Evolutionary conservation across 2,888 invertebrate genomes (phyloP), one percentile per base, ranked within the genome.

Genomic region (Agriopis leucophaearia): DNA sequence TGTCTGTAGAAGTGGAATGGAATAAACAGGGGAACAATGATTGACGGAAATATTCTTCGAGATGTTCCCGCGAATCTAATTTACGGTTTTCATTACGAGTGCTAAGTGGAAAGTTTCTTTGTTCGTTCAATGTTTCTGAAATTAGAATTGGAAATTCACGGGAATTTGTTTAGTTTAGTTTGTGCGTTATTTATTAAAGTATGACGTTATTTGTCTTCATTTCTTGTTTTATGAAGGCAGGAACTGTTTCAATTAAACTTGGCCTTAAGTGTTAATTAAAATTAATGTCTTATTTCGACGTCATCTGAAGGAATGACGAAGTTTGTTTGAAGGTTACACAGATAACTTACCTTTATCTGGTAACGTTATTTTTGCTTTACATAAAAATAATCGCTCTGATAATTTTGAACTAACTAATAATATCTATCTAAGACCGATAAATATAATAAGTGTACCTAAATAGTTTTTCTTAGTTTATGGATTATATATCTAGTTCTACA

Each of bases 51-150:
- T 74, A 76, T 73, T 75, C 65, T 36, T 62, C 55, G 54, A 58
- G 52, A 58, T 76, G 75, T 72, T 76, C 72, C 44, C 59, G 64
- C 42, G 64, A 75, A 75, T 79, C 77, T 73, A 78, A 82, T 82
- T 83, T 78, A 70, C 74, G 74, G 74, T 74, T 75, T 78, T 77
- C 75, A 80, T 82, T 80, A 78, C 71, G 78, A 78, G 72, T 78
- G 75, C 78, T 82, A 83, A 87, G 86, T 85, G 78, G 78, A 85
- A 87, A 86, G 85, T 86, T 86, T 83, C 78, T 77, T 79, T 81
- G 81, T 80, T 75, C 69, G 18, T 71, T 54, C 82, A 79, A 85
- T 78, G 78, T 81, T 84, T 74, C 69, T 65, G 61, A 71, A 72
- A 85, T 85, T 82, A 80, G 78, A 85, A 87, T 82, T 85, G 81